Evolutionary conservation across 92 coral and sea anemone genomes (phyloP).

Genomic region (Blastomussa wellsi): DNA sequence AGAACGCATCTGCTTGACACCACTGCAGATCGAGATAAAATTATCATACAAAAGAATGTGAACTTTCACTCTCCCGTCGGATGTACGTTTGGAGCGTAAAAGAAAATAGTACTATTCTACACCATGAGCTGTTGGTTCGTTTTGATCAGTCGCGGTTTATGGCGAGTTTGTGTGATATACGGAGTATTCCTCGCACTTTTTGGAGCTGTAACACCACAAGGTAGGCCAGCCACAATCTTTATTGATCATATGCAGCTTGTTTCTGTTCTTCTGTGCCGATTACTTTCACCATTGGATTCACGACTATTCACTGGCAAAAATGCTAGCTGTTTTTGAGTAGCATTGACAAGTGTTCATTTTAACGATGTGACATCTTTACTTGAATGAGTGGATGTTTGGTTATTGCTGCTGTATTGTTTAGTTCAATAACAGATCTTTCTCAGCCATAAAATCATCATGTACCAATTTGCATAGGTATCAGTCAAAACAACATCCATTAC

Average conservation of each 20-base stretch:
- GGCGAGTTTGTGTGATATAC: not conserved
- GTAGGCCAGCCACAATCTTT: not conserved
- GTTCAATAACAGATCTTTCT: not conserved
- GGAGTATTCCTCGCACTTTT: constrained; percentile 6
- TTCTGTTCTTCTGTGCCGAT: not conserved
- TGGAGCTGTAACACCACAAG: constrained; percentile 32
- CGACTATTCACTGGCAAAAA: not conserved
- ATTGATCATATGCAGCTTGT: constrained; percentile 12
- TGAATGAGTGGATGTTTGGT: not conserved
- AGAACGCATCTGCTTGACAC: not conserved
- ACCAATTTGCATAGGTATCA: not conserved
- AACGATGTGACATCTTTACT: not conserved
- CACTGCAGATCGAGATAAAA: not conserved
- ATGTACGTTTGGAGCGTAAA: not conserved
- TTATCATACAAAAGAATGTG: constrained; percentile 29
- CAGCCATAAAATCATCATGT: not conserved
- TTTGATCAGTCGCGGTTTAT: not conserved
- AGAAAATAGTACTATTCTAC: not conserved
- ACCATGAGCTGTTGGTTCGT: constrained; percentile 15
- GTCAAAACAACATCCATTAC: not conserved
- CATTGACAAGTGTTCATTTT: not conserved
- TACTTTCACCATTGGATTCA: not conserved
- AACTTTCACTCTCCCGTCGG: constrained; percentile 4
- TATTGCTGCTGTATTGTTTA: not conserved
- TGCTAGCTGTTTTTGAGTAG: not conserved